Evolutionary conservation across 2,797 vertebrate genomes (phyloP), one percentile per base, ranked within the genome.

Genomic region (Anniella stebbinsi): DNA sequence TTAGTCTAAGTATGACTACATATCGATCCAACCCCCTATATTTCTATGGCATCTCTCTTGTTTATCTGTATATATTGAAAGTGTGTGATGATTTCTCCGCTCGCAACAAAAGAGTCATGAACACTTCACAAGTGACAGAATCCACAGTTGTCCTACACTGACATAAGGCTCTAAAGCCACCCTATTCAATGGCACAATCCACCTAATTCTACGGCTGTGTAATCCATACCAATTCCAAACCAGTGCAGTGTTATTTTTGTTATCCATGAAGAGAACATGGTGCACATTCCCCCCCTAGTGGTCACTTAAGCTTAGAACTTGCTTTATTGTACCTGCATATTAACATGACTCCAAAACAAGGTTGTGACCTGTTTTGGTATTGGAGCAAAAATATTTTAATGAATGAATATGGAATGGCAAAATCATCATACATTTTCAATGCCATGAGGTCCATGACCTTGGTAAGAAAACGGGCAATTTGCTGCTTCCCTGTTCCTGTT

Each of bases 231-330:
- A 78, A 88, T 41, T 70, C 21, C 15, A 81, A 76, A 66, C 7
- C 11, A 75, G 54, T 45, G 66, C 36, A 73, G 33, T 73, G 25
- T 30, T 9, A 9, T 38, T 41, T 23, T n/a, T 23, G 18, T 69
- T 36, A 80, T 36, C 13, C 0, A 45, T 3, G 51, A 28, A 76
- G 48, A 21, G 4, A 77, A 36, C 91, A 36, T 82, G 90, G 90
- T 88, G 23, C 86, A 92, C 1, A 51, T 25, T 21, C 89, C 91
- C 95, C 96, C 94, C 66, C 94, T 95, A 92, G 91, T 95, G 95
- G 93, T 90, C 72, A 84, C 69, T 0, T 45, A 0, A 41, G 12
- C 23, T 73, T 57, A 77, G 69, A 18, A 28, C 63, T 93, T 15
- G 51, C 85, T 5, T 51, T 67, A 15, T n/a, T n/a, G n/a, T n/a